Base-by-base conservation (phyloP, 1,140 invertebrate genomes). In the Drosophila sechellia region DNA sequence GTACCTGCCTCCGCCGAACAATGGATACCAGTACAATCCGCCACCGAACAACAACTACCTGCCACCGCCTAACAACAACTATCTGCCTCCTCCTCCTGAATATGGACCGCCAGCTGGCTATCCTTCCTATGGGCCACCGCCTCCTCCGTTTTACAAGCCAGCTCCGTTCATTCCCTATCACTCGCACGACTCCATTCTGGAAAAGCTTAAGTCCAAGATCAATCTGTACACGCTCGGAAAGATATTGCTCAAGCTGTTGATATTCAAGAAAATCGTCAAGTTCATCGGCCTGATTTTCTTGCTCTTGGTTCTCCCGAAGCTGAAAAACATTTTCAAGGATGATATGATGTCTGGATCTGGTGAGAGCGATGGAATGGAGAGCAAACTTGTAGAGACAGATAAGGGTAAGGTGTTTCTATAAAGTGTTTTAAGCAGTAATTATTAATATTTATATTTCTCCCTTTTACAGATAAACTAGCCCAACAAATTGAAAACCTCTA, bases 261-360 rank as follows among this genome's bases (percentile, higher is more conserved):
- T 96, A 66, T 96, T 96, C 77, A 96, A 96, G 89, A 95, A 96
- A 91, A 95, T 96, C 50, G 95, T 96, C 15, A 96, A 96, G 81
- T 96, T 96, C 84, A 94, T 96, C 37, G 95, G 95, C 0, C 91
- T 96, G 1, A 94, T 96, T 55, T 96, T 95, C 84, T 92, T 96
- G 68, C 83, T 96, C 56, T 86, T 96, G 8, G 95, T 96, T 65
- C 94, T 96, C 54, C 96, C 96, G 0, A 95, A 95, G 81, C 92
- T 96, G 12, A 94, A 94, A 64, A 91, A 71, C 52, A 49, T 91
- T 35, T 81, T 91, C 13, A 76, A 77, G 15, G 90, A 89, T 17
- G 76, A 84, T 17, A 73, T 63, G 59, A 63, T 68, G 64, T 65
- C 64, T 25, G 61, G 64, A 10, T 68, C 68, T 5, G 46, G 58